Base-by-base conservation (phyloP, 1,140 invertebrate species). In the Dreissena polymorpha region DNA sequence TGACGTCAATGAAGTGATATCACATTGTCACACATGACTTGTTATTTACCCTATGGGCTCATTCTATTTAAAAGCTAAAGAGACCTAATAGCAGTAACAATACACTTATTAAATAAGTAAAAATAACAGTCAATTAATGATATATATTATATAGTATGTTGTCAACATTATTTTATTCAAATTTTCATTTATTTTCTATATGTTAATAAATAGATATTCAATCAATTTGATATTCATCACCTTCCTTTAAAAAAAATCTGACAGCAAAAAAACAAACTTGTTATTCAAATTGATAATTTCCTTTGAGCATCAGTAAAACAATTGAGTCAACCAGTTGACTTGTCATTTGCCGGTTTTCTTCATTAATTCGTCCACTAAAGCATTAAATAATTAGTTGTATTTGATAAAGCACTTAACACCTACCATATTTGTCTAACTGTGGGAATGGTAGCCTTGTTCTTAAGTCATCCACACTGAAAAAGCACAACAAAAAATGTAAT, bases 341-440 rank as follows among this genome's bases (percentile, higher is more conserved):
- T n/a, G 27, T 39, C 21, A n/a, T 65, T 0, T n/a, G 2, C n/a
- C n/a, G 0, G 10, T 16, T n/a, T 63, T 18, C 39, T 29, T 39
- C 18, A 29, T 63, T 23, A 27, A 16, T 10, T 25, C 13, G 23
- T 25, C 2, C 23, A n/a, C n/a, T 16, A 39, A 23, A 49, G 21
- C 23, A 69, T 67, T 77, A 39, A 39, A 39, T 39, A 39, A 39
- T 39, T 39, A 8, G 8, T 2, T 39, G 39, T 39, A 39, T 39
- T 39, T 39, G 39, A 39, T 39, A 39, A 39, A 8, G 39, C 39
- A 39, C 2, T 39, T 5, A 39, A 39, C 39, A 39, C 88, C 67
- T 74, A 91, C 90, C 91, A 86, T 92, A 91, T 82, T 90, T 91
- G 73, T 92, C 91, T 55, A 91, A 83, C 29, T 89, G 88, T 55